Base-by-base conservation (phyloP, 2,797 vertebrate species). In the Salarias fasciatus region DNA sequence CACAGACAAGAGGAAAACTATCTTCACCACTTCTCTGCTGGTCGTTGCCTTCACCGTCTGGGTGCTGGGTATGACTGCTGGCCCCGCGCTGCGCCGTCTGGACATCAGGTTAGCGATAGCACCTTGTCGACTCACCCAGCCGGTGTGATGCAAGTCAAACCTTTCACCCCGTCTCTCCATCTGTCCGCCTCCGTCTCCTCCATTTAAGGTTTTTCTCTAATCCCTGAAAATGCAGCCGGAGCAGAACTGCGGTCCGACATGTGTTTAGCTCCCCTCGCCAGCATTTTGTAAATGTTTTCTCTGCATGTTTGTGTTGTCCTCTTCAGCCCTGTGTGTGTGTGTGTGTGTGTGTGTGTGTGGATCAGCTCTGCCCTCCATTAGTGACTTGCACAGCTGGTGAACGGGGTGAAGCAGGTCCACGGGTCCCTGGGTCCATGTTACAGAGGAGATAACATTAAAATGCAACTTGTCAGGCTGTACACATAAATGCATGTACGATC, bases 21-120 rank as follows among this genome's bases (percentile, higher is more conserved):
- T 95, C 92, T 85, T 96, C 53, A 94, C 83, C 75, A 94, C 95
- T 42, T 90, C 93, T 0, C 87, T 96, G 62, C 88, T 95, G 42
- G 75, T 95, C 0, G 92, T 94, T 9, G 84, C 92, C 76, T 92
- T 92, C 86, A 95, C 93, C 0, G 87, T 94, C 71, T 95, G 93
- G 93, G 86, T 93, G 1, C 86, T 94, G 3, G 94, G 94, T 14
- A 89, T 92, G 0, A 91, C 91, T 29, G 92, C 93, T 0, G 88
- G 86, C 0, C 91, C 93, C 0, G 86, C 94, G 92, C 91, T 95
- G 48, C 66, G 84, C 0, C 86, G 82, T 88, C 92, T 96, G 63
- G 88, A 93, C 67, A 93, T 95, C 92, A 94, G 94, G 95, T 95
- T 24, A 72, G 93, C 79, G 40, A 42, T 31, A 13, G 55, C 69